Base-by-base conservation (phyloP, 2,113 vertebrate genomes). In the Tricholaema leucomelas region DNA sequence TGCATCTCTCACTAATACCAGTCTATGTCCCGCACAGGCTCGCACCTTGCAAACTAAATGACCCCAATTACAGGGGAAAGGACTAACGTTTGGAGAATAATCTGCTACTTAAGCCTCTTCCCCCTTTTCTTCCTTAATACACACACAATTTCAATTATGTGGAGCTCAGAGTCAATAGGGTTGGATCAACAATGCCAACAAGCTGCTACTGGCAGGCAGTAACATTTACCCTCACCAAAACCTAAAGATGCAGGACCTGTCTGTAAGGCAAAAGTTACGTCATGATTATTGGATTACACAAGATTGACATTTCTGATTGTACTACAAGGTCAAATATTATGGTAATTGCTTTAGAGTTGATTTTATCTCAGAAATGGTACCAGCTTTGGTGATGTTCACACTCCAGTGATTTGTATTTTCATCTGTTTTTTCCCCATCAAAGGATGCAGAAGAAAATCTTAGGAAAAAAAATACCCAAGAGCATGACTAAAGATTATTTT, bases 141-240 rank as follows among this genome's bases (percentile, higher is more conserved):
- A 90, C 3, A 3, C 6, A 21, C 10, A 13, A 9, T 28, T 90
- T 70, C 50, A 61, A 50, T 90, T 77, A 77, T 50, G 25, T 42
- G 42, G 25, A 71, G 40, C 33, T 83, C 71, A 10, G 30, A 91
- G 55, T 38, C 81, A 28, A 5, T 2, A 30, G 33, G 21, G 30
- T 3, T 69, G 67, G 67, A 44, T 65, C 71, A 73, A 60, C 50
- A 65, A 33, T 0, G 4, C 28, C 0, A 2, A 69, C 54, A 38
- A 44, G 24, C n/a, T 25, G 55, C 18, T 58, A 8, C 21, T 27
- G 28, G 20, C 61, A 72, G 38, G 28, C 55, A 89, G 59, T 0
- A 0, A 56, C 23, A 42, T 21, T 40, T 69, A 69, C 15, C 28
- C 69, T 8, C 48, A 17, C 19, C 0, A 2, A 59, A 36, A 77